Evolutionary conservation across 2,888 invertebrate species (phyloP).

Genomic region (Lydus trimaculatus): DNA sequence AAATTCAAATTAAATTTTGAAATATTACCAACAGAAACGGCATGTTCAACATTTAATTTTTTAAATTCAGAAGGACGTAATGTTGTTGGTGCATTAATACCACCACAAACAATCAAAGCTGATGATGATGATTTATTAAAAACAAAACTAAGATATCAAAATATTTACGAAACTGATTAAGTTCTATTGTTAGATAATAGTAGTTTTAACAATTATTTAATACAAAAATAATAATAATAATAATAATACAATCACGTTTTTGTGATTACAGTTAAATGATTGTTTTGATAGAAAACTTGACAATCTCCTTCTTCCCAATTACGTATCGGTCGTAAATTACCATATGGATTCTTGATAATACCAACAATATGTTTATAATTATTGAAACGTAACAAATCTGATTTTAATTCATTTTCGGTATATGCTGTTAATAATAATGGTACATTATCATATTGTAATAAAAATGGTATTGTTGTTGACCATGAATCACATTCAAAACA

Average conservation of each 20-base stretch:
- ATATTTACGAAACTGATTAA: conserved; percentile 70
- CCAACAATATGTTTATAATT: conserved; percentile 13
- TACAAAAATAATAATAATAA: conserved; percentile 1
- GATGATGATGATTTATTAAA: conserved; percentile 69
- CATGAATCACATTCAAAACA: background rate
- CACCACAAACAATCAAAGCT: conserved; percentile 65
- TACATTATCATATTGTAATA: conserved; percentile 10
- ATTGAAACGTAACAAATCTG: conserved; percentile 18
- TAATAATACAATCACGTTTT: conserved; percentile 11
- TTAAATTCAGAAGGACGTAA: conserved; percentile 81
- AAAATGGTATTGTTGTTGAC: background rate
- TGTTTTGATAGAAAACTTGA: conserved; percentile 19
- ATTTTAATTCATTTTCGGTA: conserved; percentile 16
- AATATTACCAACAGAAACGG: conserved; percentile 82
- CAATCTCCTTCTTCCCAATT: conserved; percentile 22
- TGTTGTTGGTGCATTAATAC: conserved; percentile 75
- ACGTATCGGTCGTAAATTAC: conserved; percentile 17
- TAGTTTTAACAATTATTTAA: conserved; percentile 4
- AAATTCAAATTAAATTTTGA: conserved; percentile 75
- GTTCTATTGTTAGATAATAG: conserved; percentile 57
- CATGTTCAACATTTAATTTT: conserved; percentile 92
- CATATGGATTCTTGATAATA: conserved; percentile 17
- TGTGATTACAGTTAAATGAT: conserved; percentile 15
- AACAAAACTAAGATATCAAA: conserved; percentile 65
- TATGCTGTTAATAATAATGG: conserved; percentile 21